Evolutionary conservation across 92 coral and sea anemone species (phyloP).

Genomic region (Isaurus tuberculatus): DNA sequence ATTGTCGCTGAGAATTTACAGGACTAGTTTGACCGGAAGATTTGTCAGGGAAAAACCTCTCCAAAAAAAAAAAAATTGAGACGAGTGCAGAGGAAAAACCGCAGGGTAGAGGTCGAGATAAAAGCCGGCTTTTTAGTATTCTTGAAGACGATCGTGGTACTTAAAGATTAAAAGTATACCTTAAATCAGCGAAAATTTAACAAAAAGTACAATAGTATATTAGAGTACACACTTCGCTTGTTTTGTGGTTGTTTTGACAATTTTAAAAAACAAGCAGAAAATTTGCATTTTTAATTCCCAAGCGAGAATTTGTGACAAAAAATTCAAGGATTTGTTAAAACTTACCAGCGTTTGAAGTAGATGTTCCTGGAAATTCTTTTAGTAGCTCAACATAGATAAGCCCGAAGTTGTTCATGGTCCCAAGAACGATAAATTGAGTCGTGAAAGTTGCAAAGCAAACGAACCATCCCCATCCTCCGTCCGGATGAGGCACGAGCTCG

Average conservation of each 20-base stretch:
- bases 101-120: not conserved
- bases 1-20: not conserved
- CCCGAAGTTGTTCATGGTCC: conserved; percentile 98
- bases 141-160: not conserved
- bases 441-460: conserved; percentile 91
- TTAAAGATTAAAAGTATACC: too few relatives aligned
- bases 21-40: conserved; percentile 43
- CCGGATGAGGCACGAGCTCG: conserved; percentile 83
- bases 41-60: conserved; percentile 38
- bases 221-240: conserved; percentile 27
- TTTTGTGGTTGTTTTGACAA: conserved; percentile 20
- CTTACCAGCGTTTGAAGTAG: conserved; percentile 34
- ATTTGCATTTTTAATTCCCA: not conserved
- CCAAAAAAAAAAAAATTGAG: conserved; percentile 7
- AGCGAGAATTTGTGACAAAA: not conserved
- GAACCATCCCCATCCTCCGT: conserved; percentile 99
- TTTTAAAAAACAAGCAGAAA: not conserved
- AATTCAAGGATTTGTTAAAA: not conserved
- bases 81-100: conserved; percentile 1
- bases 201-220: not conserved
- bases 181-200: not conserved
- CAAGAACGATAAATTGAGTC: conserved; percentile 93
- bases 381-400: conserved; percentile 86
- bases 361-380: conserved; percentile 63
- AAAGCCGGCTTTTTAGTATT: not conserved